Base-by-base conservation (phyloP, 2,113 vertebrate species). In the Oceanites oceanicus region DNA sequence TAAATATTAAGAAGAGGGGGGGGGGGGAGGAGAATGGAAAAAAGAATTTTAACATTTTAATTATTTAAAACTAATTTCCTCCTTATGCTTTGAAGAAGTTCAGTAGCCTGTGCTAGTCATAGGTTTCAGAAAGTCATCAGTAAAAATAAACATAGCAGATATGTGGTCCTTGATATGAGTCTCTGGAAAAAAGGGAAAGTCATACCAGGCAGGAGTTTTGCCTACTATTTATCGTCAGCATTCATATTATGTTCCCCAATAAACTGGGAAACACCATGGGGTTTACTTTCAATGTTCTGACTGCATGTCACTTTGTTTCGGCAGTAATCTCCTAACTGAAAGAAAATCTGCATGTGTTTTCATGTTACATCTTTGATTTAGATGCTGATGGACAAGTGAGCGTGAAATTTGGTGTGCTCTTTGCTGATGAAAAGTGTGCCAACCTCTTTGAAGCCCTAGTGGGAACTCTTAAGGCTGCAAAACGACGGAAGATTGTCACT, bases 381-480 rank as follows among this genome's bases (percentile, higher is more conserved):
- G 99, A 99, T 96, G 98, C 98, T 44, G 98, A 99, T 44, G 99
- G 99, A 72, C 98, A 98, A 95, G 97, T 98, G 67, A 98, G 97
- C 0, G 99, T 99, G 88, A 99, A 99, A 95, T 99, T 99, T 53
- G 99, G 99, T 36, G 98, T 99, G 59, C 97, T 99, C 73, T 99
- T 99, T 90, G 98, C 84, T 23, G 99, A 99, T 62, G 99, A 99
- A 52, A 98, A 97, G 45, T 99, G 99, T 96, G 99, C 99, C 97
- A 99, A 99, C 94, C 99, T 99, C 96, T 99, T 99, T 59, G 99
- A 99, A 98, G 99, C 99, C 6, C 75, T 99, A 40, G 99, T 99
- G 53, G 99, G 99, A 79, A 99, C 99, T 8, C 97, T 99, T 77
- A 99, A 97, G 97, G 99, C 99, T 1, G 99, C 99, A 47, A 99